Evolutionary conservation across 1,140 invertebrate species (phyloP), one percentile per base, ranked within the genome.

Genomic region (Hylaeus anthracinus): DNA sequence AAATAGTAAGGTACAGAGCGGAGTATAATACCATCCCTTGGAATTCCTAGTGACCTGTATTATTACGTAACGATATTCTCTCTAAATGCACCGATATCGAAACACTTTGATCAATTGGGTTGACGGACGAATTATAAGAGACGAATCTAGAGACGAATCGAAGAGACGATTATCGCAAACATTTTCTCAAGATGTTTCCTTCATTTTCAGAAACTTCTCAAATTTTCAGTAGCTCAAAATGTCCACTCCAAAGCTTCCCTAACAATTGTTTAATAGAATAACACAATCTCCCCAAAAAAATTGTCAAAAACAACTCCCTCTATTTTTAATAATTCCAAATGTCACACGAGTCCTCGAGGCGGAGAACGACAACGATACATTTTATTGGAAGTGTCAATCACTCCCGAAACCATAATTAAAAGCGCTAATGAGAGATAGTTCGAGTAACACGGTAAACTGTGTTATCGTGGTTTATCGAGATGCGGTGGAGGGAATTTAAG

Each of bases 11-110:
- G 37, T 45, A 55, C 14, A 56, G 61, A 60, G 45, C 67, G 14
- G 37, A 37, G 56, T 58, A 53, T 63, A 53, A 43, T 63, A 75
- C 14, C 53, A 43, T 69, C 53, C 56, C 67, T 45, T 69, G 67
- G 61, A 84, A 84, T 76, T 81, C 79, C 84, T 66, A 69, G 67
- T 70, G 65, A 84, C 77, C 77, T 76, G 79, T 69, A 81, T 85
- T 72, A 84, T 85, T 69, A 74, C 72, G 82, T 84, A 75, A 84
- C 67, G 14, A 37, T 12, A 53, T 8, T 63, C 48, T 5, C 5
- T 0, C 6, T 9, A 41, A 41, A 37, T n/a, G 39, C 5, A 37
- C 2, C 58, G 58, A 37, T 37, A 1, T 5, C 12, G n/a, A 39
- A n/a, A 37, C 4, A 0, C 0, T 5, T 5, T 0, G 9, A 3